Conservation (phyloP, 2,113 vertebrate species). For the Grammatotria lemairii region DNA sequence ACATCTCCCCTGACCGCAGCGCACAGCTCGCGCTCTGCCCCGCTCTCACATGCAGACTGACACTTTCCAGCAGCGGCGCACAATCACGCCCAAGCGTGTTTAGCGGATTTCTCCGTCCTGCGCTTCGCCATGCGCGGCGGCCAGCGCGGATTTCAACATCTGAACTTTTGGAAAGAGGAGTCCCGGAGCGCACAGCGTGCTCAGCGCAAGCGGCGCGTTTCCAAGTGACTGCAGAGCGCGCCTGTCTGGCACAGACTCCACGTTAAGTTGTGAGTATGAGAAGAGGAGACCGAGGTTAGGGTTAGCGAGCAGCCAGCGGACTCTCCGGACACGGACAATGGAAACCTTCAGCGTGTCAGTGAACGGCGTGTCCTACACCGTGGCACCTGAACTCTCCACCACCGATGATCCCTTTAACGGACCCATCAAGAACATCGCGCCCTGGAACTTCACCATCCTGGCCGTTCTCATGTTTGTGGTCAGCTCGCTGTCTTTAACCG, state of each 20-base stretch:
- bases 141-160: neutral
- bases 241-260: neutral
- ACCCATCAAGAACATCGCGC: constrained; percentile 72
- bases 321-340: constrained; percentile 56
- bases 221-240: neutral
- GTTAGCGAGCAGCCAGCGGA: neutral
- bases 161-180: constrained; percentile 15
- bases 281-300: neutral
- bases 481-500: constrained; percentile 76
- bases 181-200: neutral
- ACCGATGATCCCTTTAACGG: constrained; percentile 69
- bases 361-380: constrained; percentile 67
- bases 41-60: neutral
- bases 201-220: neutral
- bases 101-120: neutral
- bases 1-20: neutral
- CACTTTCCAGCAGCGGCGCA: neutral
- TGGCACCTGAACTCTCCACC: constrained; percentile 17
- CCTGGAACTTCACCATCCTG: constrained; percentile 83
- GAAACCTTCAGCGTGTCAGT: constrained; percentile 55
- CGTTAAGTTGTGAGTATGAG: constrained; percentile 15
- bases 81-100: neutral
- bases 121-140: neutral
- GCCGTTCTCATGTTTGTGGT: constrained; percentile 81
- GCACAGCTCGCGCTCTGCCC: neutral